Evolutionary conservation across 1,140 invertebrate genomes (phyloP).

Genomic region (Drosophila melanica): DNA sequence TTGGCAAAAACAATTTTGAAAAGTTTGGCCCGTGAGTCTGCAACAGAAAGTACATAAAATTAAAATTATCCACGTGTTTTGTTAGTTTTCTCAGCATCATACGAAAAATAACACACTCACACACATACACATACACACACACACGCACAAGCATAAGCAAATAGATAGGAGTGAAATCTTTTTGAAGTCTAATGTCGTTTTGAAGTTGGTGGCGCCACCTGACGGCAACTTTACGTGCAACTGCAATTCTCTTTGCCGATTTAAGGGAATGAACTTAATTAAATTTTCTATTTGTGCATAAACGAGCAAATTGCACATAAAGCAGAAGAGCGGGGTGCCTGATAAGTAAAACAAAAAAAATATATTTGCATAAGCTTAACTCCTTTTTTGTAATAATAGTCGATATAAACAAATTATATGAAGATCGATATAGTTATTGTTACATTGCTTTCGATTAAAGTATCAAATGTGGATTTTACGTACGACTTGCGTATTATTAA

Average conservation of each 20-base stretch:
- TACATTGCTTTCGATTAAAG: too few relatives aligned
- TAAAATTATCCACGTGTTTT: slow-evolving; percentile 75
- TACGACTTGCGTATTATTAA: too few relatives aligned
- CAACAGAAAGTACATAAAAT: slow-evolving; percentile 68
- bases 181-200: slow-evolving; percentile 16
- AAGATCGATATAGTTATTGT: too few relatives aligned
- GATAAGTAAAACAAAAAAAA: neutral
- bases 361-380: too few relatives aligned
- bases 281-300: slow-evolving; percentile 30
- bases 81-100: slow-evolving; percentile 49
- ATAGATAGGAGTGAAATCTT: slow-evolving; percentile 24
- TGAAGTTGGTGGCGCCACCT: slow-evolving; percentile 22
- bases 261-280: slow-evolving; percentile 66
- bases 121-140: too few relatives aligned
- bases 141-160: neutral
- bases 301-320: neutral
- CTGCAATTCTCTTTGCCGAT: slow-evolving; percentile 34
- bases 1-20: slow-evolving; percentile 73
- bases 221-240: slow-evolving; percentile 12
- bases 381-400: too few relatives aligned
- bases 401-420: too few relatives aligned
- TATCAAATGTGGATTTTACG: too few relatives aligned
- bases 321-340: neutral
- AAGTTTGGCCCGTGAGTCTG: slow-evolving; percentile 66
- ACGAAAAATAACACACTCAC: slow-evolving; percentile 17